Percentiles rank a stretch among this genome's conserved stretches.
Conservation (phyloP, 2,113 vertebrate genomes). For the pig (Sus scrofa) region DNA sequence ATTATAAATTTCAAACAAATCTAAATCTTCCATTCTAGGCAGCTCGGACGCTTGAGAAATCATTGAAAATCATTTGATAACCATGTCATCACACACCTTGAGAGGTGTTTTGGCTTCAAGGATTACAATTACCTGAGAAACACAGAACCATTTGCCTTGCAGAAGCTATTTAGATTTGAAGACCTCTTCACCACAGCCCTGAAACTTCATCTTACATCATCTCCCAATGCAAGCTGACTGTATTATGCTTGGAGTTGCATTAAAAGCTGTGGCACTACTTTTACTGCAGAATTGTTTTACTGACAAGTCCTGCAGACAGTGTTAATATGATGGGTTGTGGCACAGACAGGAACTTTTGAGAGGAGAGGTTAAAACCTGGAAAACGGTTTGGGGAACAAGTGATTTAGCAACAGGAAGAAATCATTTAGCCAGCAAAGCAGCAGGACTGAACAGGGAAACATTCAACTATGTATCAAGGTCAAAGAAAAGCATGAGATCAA, state of each 20-base stretch:
- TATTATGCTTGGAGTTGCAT: constrained; percentile 26
- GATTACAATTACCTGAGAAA: constrained; percentile 75
- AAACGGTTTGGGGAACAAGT: constrained; percentile 46
- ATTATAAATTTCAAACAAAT: constrained; percentile 78
- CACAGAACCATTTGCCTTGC: constrained; percentile 66
- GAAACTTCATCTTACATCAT: constrained; percentile 72
- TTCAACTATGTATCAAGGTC: constrained; percentile 70
- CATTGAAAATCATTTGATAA: constrained; percentile 73
- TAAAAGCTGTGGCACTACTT: neutral
- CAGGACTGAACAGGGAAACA: constrained; percentile 34
- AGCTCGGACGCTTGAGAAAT: constrained; percentile 64
- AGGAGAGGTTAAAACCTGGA: constrained; percentile 63
- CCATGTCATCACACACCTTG: constrained; percentile 44
- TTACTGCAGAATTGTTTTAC: constrained; percentile 27
- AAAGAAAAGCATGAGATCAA: constrained; percentile 71
- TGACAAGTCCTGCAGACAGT: constrained; percentile 31
- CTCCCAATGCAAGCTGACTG: neutral
- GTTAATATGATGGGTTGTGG: constrained; percentile 31
- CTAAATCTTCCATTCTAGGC: constrained; percentile 70
- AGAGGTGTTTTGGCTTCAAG: constrained; percentile 71
- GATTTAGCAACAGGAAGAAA: constrained; percentile 65
- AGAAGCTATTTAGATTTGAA: constrained; percentile 73
- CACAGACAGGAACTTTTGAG: neutral
- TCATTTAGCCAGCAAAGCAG: constrained; percentile 56
- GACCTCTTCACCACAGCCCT: constrained; percentile 65